These are phyloP conservation scores for Dolichomitus sp. DNA, from an alignment of 2,888 invertebrate genomes.

Conservation along the genomic window DNA sequence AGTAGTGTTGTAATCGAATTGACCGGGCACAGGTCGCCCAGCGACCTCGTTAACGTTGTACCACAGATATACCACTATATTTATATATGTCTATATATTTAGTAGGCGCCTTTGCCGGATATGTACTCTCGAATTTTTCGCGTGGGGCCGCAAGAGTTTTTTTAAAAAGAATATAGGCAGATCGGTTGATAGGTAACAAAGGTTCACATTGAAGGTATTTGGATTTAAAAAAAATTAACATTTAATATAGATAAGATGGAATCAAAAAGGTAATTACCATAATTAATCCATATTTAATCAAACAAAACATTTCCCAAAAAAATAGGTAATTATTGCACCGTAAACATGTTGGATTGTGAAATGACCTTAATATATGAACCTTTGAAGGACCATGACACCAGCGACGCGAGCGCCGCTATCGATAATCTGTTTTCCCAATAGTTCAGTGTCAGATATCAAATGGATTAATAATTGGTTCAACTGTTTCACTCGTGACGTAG, in stretches of 20 bases:
- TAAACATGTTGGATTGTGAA: neutral
- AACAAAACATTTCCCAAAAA: neutral
- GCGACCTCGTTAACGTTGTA: constrained; percentile 59
- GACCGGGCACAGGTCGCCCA: constrained; percentile 61
- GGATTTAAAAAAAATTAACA: no score
- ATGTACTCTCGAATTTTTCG: constrained; percentile 59
- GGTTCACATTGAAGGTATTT: neutral
- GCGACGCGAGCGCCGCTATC: neutral
- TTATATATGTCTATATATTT: constrained; percentile 40
- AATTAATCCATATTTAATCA: neutral
- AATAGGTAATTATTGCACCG: neutral
- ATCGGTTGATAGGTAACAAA: neutral
- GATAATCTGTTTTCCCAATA: neutral
- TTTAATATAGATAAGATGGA: no score
- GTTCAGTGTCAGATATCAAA: neutral
- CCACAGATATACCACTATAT: constrained; percentile 36
- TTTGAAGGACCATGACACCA: neutral
- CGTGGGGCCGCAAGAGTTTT: constrained; percentile 20
- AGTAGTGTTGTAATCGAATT: constrained; percentile 60
- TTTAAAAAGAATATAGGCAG: no score
- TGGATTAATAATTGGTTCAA: neutral
- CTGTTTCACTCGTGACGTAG: neutral
- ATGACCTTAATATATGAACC: neutral
- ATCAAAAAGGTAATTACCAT: neutral
- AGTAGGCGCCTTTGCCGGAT: constrained; percentile 61